Evolutionary conservation across 2,113 vertebrate genomes (phyloP), one percentile per base, ranked within the genome.

Genomic region (Heterotilapia buettikoferi): DNA sequence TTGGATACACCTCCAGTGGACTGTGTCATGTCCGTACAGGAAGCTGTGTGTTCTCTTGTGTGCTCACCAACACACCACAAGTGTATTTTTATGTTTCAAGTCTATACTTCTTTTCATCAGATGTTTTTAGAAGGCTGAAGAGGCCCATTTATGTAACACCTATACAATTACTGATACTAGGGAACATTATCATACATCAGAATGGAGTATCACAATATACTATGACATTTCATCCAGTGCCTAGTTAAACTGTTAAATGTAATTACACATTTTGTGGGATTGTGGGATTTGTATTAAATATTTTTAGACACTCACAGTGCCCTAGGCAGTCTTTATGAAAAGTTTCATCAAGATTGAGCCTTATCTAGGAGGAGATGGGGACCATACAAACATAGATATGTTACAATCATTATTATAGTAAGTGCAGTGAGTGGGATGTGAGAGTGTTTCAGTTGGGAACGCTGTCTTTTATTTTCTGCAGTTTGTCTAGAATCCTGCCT

Each of bases 371-470:
- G 10, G 18, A 66, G 61, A 38, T 66, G 6, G 18, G 31, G 61
- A 66, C 31, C 61, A 66, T 66, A 66, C 18, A 66, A 2, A 66
- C 31, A 5, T 66, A 38, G 61, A 66, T 66, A 66, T 66, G 61
- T 10, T 66, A 38, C 61, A 12, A n/a, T 38, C 18, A n/a, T n/a
- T 66, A n/a, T n/a, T 66, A 66, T 66, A 66, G 31, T n/a, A 38
- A n/a, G 31, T 66, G 36, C 6, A 21, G 66, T 43, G 31, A 43
- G 3, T 71, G 36, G 61, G 61, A 66, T 66, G 9, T 66, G 9
- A 24, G 36, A 14, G 36, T 21, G n/a, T 71, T 71, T 71, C n/a
- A 1, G 36, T 66, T 40, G 66, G 66, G 36, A 71, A 71, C 1
- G 7, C 63, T 2, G 36, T 2, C 38, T 8, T 73, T 73, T 45